Evolutionary conservation across 2,113 vertebrate genomes (phyloP).

Genomic region (Notothenia coriiceps): DNA sequence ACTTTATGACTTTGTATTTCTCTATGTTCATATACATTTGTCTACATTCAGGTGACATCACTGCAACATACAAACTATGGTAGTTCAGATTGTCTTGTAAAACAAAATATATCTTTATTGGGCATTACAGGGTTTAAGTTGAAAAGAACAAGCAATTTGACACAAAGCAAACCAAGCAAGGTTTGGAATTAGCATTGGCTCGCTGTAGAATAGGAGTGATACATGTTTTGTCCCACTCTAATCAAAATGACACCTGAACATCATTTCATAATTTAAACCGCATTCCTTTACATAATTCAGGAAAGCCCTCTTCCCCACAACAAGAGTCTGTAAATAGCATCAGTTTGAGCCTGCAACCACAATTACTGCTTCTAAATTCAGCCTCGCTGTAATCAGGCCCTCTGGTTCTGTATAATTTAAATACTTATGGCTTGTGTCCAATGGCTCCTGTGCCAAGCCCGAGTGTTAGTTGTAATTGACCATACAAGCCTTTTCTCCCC

Average conservation of each 20-base stretch:
- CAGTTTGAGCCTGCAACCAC: conserved; percentile 68
- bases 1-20: too few relatives aligned
- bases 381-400: conserved; percentile 76
- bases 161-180: too few relatives aligned
- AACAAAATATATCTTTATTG: too few relatives aligned
- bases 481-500: conserved; percentile 79
- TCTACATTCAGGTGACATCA: too few relatives aligned
- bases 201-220: conserved; percentile 6
- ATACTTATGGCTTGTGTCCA: conserved; percentile 80
- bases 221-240: background rate
- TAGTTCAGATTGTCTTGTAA: too few relatives aligned
- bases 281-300: conserved; percentile 23
- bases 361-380: conserved; percentile 75
- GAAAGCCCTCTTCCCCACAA: conserved; percentile 50
- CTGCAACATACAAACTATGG: too few relatives aligned
- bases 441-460: conserved; percentile 76
- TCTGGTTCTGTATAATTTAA: conserved; percentile 80
- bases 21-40: too few relatives aligned
- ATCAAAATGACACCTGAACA: conserved; percentile 60
- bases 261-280: conserved; percentile 54
- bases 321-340: conserved; percentile 66
- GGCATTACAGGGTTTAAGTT: too few relatives aligned
- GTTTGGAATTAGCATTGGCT: background rate
- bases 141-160: too few relatives aligned
- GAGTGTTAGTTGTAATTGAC: conserved; percentile 81